These are phyloP conservation scores for Campoplex capitator DNA, from an alignment of 2,888 invertebrate species.

Conservation along the genomic window DNA sequence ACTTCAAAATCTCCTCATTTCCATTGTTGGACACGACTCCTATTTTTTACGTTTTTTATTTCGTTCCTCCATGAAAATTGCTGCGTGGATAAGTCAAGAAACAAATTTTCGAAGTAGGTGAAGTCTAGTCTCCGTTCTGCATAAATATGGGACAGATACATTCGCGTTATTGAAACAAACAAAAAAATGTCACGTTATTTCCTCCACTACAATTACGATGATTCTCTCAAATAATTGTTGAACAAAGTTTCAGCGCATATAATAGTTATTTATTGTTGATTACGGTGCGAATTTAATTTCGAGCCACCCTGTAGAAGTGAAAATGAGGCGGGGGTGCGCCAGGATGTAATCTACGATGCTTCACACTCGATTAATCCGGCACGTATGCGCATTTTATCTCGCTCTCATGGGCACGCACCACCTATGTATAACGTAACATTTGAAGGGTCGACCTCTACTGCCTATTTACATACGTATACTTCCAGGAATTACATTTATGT, in stretches of 20 bases:
- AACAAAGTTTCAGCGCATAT: not conserved
- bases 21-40: not conserved
- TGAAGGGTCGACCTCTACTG: conserved; percentile 1
- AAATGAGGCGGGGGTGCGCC: conserved; percentile 68
- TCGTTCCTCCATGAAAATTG: not conserved
- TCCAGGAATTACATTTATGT: not conserved
- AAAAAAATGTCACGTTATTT: not conserved
- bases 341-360: conserved; percentile 71
- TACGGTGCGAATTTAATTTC: conserved; percentile 24
- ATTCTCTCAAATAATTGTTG: not conserved
- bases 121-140: not conserved
- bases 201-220: not conserved
- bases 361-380: conserved; percentile 72
- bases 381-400: conserved; percentile 54
- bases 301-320: conserved; percentile 48
- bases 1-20: not conserved
- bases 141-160: not conserved
- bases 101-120: not conserved
- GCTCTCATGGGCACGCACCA: conserved; percentile 24
- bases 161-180: not conserved
- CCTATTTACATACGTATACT: not conserved
- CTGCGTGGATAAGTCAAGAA: not conserved
- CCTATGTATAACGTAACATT: conserved; percentile 44
- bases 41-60: not conserved
- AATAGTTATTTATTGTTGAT: not conserved